These are phyloP conservation scores for Micromesistius poutassou DNA, from an alignment of 2,797 vertebrate genomes.

Conservation along the genomic window DNA sequence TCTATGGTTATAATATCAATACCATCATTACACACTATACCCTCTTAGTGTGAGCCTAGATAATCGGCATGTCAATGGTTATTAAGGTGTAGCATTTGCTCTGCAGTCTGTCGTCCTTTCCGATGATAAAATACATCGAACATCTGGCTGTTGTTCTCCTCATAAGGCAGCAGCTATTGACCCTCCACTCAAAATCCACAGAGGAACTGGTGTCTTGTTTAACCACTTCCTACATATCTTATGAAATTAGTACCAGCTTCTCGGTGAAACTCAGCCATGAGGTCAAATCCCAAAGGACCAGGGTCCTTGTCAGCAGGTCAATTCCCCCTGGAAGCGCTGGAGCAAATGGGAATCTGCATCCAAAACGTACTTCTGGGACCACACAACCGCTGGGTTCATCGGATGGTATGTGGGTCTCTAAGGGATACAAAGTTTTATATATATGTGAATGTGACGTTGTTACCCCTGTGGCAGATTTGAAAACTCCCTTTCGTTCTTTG, in stretches of 20 bases:
- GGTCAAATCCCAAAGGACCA: neutral
- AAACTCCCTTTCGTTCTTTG: neutral
- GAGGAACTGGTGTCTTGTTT: neutral
- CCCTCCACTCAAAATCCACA: neutral
- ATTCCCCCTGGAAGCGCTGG: neutral
- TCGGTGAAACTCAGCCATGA: neutral
- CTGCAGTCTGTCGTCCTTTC: neutral
- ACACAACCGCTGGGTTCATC: neutral
- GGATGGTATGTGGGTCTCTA: neutral
- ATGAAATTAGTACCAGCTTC: neutral
- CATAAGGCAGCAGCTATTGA: neutral
- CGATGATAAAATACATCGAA: neutral
- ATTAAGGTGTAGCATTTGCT: neutral
- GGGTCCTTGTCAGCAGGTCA: neutral
- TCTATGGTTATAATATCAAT: slow-evolving; percentile 20
- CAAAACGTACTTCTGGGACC: neutral
- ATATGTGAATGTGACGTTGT: slow-evolving; percentile 5
- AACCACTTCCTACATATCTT: slow-evolving; percentile 1
- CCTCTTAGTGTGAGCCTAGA: too few species aligned
- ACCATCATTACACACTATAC: neutral
- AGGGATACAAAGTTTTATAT: neutral
- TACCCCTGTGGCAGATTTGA: neutral
- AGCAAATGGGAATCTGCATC: neutral
- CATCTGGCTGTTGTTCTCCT: neutral
- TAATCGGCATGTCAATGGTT: neutral